Evolutionary conservation across 2,888 invertebrate genomes (phyloP).

Genomic region (Volucella zonaria): DNA sequence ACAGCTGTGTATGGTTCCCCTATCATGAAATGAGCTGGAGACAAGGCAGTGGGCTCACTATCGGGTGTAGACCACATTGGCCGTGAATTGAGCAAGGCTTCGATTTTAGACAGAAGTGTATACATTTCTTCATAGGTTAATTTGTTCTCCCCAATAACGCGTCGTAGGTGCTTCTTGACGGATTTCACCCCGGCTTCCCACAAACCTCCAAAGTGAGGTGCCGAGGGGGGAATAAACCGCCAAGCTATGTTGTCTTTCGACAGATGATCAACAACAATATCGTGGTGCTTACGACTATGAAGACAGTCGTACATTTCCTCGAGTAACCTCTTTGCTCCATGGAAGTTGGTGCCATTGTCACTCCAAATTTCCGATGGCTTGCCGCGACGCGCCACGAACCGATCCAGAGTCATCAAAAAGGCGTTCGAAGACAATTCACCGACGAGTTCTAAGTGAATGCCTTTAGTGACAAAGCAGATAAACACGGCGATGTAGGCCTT

Average conservation of each 20-base stretch:
- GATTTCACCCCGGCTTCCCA: constrained; percentile 46
- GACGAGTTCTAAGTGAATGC: constrained; percentile 22
- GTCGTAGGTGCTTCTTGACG: constrained; percentile 39
- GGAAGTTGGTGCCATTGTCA: constrained; percentile 34
- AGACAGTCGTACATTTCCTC: constrained; percentile 5
- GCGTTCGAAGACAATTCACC: constrained; percentile 10
- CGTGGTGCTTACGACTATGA: background rate
- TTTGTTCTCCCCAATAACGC: constrained; percentile 33
- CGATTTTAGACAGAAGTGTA: constrained; percentile 57
- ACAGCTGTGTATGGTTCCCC: constrained; percentile 4
- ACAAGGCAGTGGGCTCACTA: constrained; percentile 30
- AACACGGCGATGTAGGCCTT: constrained; percentile 4
- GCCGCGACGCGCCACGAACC: constrained; percentile 8
- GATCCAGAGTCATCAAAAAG: constrained; percentile 12
- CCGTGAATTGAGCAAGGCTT: constrained; percentile 49
- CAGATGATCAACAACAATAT: background rate
- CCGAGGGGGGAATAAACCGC: constrained; percentile 18
- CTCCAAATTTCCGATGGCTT: constrained; percentile 18
- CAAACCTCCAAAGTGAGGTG: constrained; percentile 20
- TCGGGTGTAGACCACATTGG: constrained; percentile 46
- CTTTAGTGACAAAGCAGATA: constrained; percentile 25
- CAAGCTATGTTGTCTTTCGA: constrained; percentile 11
- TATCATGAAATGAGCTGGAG: constrained; percentile 51
- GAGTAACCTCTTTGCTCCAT: constrained; percentile 4
- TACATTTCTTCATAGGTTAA: constrained; percentile 50